These are phyloP conservation scores for Syngnathus floridae DNA, from an alignment of 2,113 vertebrate species.

Conservation along the genomic window DNA sequence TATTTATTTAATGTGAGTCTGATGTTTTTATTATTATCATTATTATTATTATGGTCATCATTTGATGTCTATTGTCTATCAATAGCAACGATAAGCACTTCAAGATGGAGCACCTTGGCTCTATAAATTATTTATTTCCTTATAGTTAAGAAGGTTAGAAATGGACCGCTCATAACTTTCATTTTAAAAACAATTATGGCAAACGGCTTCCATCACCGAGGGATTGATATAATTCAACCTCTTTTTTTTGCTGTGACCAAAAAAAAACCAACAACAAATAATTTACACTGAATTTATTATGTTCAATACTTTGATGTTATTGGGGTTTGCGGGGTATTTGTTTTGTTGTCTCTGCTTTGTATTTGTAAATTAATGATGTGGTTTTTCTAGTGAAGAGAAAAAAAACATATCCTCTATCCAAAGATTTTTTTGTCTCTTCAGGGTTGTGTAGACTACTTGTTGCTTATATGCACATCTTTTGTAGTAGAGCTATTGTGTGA, in stretches of 20 bases:
- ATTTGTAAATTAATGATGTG: conserved; percentile 78
- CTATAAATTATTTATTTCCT: conserved; percentile 49
- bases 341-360: conserved; percentile 81
- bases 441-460: conserved; percentile 88
- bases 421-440: conserved; percentile 95
- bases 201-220: conserved; percentile 16
- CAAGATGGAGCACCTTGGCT: conserved; percentile 64
- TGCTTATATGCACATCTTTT: conserved; percentile 96
- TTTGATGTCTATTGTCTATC: conserved; percentile 67
- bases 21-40: conserved; percentile 34
- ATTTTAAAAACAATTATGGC: conserved; percentile 19
- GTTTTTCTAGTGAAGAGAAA: conserved; percentile 77
- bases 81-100: conserved; percentile 84
- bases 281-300: conserved; percentile 59
- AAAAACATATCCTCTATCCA: conserved; percentile 88
- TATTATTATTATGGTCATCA: conserved; percentile 15
- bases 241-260: conserved; percentile 88
- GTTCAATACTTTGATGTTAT: conserved; percentile 52
- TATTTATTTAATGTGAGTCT: conserved; percentile 72
- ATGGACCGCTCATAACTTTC: conserved; percentile 15
- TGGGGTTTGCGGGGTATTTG: conserved; percentile 43
- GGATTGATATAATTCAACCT: conserved; percentile 59
- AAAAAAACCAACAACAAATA: conserved; percentile 51
- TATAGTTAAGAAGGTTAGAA: conserved; percentile 39
- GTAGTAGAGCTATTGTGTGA: conserved; percentile 88